These are phyloP conservation scores for Idaea straminata DNA, from an alignment of 2,888 invertebrate species.

Conservation along the genomic window DNA sequence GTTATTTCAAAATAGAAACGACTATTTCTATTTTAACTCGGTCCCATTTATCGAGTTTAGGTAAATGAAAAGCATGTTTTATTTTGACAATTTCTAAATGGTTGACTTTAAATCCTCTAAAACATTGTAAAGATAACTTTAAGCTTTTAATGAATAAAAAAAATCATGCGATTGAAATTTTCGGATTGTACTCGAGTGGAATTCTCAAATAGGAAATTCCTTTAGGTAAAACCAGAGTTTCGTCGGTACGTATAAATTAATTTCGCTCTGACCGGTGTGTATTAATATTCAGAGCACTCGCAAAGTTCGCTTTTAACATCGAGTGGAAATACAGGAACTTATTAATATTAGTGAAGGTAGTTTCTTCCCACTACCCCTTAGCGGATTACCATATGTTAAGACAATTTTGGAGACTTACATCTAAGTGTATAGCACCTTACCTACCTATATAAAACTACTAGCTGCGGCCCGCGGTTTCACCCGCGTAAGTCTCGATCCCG, in stretches of 20 bases:
- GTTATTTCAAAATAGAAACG: too few species aligned
- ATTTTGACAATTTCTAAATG: neutral
- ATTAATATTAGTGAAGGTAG: slow-evolving; percentile 61
- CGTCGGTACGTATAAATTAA: slow-evolving; percentile 73
- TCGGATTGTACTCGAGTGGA: slow-evolving; percentile 54
- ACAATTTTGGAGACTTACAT: too few species aligned
- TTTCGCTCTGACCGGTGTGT: slow-evolving; percentile 69
- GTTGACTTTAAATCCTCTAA: neutral
- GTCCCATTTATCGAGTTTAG: too few species aligned
- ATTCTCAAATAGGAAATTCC: slow-evolving; percentile 67
- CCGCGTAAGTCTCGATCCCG: too few species aligned
- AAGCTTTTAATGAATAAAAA: slow-evolving; percentile 10
- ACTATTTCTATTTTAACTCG: too few species aligned
- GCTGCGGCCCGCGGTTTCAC: too few species aligned
- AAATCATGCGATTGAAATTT: slow-evolving; percentile 49
- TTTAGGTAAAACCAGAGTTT: slow-evolving; percentile 57
- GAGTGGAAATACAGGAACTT: slow-evolving; percentile 67
- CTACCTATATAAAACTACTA: too few species aligned
- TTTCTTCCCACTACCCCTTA: slow-evolving; percentile 47
- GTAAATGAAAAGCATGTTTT: neutral
- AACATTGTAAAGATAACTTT: neutral
- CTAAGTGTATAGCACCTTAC: too few species aligned
- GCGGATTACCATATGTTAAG: slow-evolving; percentile 35
- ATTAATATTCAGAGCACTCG: slow-evolving; percentile 77
- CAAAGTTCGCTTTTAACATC: slow-evolving; percentile 71